Conservation (phyloP, 2,797 vertebrate species). For the Monodelphis domestica region DNA sequence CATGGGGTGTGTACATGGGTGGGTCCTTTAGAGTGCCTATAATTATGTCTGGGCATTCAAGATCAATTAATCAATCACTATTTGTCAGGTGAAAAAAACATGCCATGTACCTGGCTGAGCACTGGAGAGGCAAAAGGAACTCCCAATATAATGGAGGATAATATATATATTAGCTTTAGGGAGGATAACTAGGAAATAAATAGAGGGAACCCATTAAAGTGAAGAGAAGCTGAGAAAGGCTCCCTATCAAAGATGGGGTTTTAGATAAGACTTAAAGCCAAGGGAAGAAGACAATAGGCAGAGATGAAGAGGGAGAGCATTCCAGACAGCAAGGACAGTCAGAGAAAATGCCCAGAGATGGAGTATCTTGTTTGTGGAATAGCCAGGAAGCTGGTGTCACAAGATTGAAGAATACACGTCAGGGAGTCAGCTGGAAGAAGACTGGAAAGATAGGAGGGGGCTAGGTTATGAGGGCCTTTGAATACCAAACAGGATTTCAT, state of each 20-base stretch:
- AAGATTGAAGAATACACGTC: background rate
- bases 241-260: background rate
- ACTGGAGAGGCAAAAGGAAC: background rate
- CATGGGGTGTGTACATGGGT: background rate
- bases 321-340: background rate
- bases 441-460: background rate
- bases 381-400: background rate
- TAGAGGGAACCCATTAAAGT: background rate
- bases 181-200: background rate
- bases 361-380: background rate
- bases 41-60: background rate
- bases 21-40: background rate
- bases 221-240: background rate
- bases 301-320: background rate
- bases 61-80: background rate
- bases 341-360: background rate
- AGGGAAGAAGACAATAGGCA: background rate
- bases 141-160: background rate
- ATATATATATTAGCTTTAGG: background rate
- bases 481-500: background rate
- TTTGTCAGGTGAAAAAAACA: background rate
- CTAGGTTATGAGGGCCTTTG: background rate
- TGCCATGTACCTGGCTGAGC: background rate
- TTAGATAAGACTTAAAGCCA: background rate
- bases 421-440: background rate